Evolutionary conservation across 2,113 vertebrate genomes (phyloP), one percentile per base, ranked within the genome.

Genomic region (Menura novaehollandiae): DNA sequence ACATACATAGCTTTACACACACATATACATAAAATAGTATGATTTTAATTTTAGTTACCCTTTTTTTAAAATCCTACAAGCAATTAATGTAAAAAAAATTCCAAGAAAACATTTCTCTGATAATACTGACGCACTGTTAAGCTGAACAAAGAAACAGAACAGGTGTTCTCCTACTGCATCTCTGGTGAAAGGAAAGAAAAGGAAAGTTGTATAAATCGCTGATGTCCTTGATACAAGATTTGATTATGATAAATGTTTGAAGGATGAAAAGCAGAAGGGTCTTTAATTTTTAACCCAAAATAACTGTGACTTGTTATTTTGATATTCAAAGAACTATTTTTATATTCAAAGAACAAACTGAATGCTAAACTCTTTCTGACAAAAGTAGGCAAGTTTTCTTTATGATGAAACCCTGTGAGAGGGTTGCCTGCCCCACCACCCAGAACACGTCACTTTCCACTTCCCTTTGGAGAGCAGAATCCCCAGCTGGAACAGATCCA

Each of bases 361-460:
- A 75, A 7, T 20, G 6, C 20, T n/a, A n/a, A 60, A 68, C 23
- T 33, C 69, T 28, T 78, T 44, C 23, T 1, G 4, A 63, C 47
- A 77, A 77, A 88, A 74, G 24, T 5, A 63, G 14, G 8, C 24
- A 81, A 20, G 24, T 39, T 81, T 88, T 66, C 28, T 51, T 71
- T 22, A 49, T 6, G 43, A 51, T 13, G 58, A 87, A 89, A 49
- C 13, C 32, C 37, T 35, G 15, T 11, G 33, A 72, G 20, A 59
- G 8, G 4, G 19, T n/a, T 83, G 32, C 41, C 13, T 39, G 27
- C 4, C 13, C 46, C 5, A 17, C 10, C 32, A 11, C 13, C 10
- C 49, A 44, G 24, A 17, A 43, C 0, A 0, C 4, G 11, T 7
- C 37, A 58, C 26, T 53, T 43, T 35, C 14, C 43, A 35, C 24